Evolutionary conservation across 2,113 vertebrate species (phyloP).

Genomic region (Ochotona curzoniae): DNA sequence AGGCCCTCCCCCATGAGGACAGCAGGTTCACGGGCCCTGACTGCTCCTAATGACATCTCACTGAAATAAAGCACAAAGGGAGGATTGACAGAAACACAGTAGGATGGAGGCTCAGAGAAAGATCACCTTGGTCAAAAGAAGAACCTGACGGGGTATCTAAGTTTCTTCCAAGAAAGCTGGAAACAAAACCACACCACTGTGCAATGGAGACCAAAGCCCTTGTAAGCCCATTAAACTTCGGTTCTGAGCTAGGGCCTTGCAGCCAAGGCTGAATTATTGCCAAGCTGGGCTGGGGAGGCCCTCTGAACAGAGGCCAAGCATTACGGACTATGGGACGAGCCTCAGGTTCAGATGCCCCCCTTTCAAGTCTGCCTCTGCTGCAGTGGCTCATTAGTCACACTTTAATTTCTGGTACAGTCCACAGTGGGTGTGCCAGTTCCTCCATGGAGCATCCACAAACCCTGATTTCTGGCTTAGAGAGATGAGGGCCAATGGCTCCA

Average conservation of each 20-base stretch:
- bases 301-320: fast-evolving
- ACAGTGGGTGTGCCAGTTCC: not conserved
- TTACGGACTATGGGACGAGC: not conserved
- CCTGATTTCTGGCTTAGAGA: not conserved
- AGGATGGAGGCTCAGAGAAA: not conserved
- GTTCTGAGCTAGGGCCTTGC: not conserved
- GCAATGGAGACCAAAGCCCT: not conserved
- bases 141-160: not conserved
- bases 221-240: not conserved
- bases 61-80: constrained; percentile 47
- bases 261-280: not conserved
- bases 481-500: not conserved
- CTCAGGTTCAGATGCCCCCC: not conserved
- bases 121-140: constrained; percentile 6
- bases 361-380: not conserved
- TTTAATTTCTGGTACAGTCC: not conserved
- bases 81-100: constrained; percentile 25
- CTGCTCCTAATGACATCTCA: constrained; percentile 39
- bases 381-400: not conserved
- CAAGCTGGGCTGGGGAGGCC: not conserved
- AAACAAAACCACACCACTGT: constrained; percentile 12
- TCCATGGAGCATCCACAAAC: not conserved
- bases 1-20: constrained; percentile 1
- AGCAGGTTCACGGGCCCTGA: not conserved
- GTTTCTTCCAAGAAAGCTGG: not conserved